These are phyloP conservation scores for Colostygia pectinataria DNA, from an alignment of 2,888 invertebrate genomes.

Conservation along the genomic window DNA sequence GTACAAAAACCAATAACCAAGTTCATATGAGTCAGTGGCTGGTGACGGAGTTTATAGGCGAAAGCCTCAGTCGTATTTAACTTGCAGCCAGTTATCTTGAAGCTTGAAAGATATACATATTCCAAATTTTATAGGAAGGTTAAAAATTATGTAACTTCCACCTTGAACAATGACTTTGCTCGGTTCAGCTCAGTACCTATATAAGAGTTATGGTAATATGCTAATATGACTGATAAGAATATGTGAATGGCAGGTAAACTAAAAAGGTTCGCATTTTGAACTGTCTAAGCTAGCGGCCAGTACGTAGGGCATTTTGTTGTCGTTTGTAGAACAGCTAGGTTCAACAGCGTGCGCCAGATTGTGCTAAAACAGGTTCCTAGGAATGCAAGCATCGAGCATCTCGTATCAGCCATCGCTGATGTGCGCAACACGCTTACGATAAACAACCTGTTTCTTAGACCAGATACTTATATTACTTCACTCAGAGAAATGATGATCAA, in stretches of 20 bases:
- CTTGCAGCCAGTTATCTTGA: no score
- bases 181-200: no score
- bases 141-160: no score
- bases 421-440: slow-evolving; percentile 38
- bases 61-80: no score
- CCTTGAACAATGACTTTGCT: no score
- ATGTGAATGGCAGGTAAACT: neutral
- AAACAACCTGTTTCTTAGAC: slow-evolving; percentile 43
- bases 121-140: no score
- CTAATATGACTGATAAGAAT: neutral
- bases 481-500: slow-evolving; percentile 11
- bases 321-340: slow-evolving; percentile 30
- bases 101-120: no score
- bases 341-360: slow-evolving; percentile 47
- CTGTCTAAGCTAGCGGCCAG: neutral
- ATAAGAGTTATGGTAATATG: no score
- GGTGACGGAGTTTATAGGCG: no score
- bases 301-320: slow-evolving; percentile 10
- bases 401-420: slow-evolving; percentile 48
- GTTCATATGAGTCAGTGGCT: no score
- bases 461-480: slow-evolving; percentile 21
- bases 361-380: slow-evolving; percentile 69
- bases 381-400: slow-evolving; percentile 57
- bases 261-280: neutral
- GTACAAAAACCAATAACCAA: no score